Conservation (phyloP, 2,113 vertebrate species). For the Recurvirostra avosetta region DNA sequence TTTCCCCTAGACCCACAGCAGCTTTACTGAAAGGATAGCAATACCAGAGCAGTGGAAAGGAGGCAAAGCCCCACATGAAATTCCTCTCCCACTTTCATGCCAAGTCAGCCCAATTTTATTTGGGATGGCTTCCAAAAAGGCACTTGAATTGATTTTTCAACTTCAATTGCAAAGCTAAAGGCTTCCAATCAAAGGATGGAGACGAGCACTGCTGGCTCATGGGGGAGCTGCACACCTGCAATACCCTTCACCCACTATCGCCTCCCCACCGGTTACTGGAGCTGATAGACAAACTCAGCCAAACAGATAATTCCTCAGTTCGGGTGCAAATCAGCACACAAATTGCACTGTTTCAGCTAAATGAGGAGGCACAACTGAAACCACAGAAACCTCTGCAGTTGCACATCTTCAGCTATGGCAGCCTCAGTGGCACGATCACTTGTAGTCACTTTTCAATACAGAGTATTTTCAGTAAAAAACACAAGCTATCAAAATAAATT, state of each 20-base stretch:
- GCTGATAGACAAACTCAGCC: background rate
- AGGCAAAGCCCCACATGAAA: background rate
- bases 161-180: background rate
- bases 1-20: background rate
- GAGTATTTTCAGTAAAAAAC: background rate
- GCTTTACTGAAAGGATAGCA: background rate
- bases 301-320: background rate
- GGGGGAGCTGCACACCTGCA: background rate
- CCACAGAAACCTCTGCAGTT: background rate
- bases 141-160: background rate
- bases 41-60: background rate
- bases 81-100: background rate
- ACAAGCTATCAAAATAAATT: background rate
- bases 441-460: background rate
- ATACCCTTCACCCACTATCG: background rate
- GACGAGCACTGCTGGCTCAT: fast-evolving
- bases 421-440: fast-evolving
- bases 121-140: background rate
- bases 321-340: background rate
- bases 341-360: background rate
- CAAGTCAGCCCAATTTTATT: background rate
- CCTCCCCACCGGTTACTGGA: background rate
- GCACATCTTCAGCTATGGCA: background rate
- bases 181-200: background rate
- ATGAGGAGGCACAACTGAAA: background rate